These are phyloP conservation scores for Ammospiza caudacuta DNA, from an alignment of 2,113 vertebrate species.

Conservation along the genomic window DNA sequence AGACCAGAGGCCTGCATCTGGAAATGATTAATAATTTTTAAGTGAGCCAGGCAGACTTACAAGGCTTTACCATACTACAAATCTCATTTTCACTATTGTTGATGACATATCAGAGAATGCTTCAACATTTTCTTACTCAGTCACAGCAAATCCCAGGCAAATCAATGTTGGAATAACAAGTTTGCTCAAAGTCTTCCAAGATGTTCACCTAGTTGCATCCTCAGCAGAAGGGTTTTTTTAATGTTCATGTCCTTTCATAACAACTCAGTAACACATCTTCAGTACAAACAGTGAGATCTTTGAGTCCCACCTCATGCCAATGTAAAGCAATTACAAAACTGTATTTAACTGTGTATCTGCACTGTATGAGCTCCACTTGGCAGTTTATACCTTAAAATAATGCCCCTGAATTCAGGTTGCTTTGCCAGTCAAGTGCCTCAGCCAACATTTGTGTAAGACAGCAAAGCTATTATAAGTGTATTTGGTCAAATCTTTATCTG, in stretches of 20 bases:
- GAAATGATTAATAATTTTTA: not conserved
- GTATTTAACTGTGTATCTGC: not conserved
- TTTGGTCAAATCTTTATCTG: not conserved
- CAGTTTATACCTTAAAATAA: not conserved
- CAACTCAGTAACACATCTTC: not conserved
- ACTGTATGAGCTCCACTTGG: not conserved
- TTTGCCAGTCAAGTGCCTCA: not conserved
- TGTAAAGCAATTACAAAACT: not conserved
- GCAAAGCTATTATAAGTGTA: not conserved
- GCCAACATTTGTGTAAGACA: not conserved
- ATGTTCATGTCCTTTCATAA: not conserved
- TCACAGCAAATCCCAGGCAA: not conserved
- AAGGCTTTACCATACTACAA: not conserved
- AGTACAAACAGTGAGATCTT: not conserved
- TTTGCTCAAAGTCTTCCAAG: not conserved
- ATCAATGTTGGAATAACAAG: not conserved
- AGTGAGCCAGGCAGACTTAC: not conserved
- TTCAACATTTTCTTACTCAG: not conserved
- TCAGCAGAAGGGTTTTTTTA: not conserved
- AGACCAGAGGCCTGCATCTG: not conserved
- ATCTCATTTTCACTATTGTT: not conserved
- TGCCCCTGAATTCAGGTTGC: not conserved
- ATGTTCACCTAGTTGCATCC: not conserved
- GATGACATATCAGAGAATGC: not conserved
- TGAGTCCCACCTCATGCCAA: not conserved